A percentile compares a stretch with the other conserved stretches of the same genome.
phyloP scores from a whole-genome alignment of 2,888 invertebrate species.

The Liposcelis brunnea region DNA sequence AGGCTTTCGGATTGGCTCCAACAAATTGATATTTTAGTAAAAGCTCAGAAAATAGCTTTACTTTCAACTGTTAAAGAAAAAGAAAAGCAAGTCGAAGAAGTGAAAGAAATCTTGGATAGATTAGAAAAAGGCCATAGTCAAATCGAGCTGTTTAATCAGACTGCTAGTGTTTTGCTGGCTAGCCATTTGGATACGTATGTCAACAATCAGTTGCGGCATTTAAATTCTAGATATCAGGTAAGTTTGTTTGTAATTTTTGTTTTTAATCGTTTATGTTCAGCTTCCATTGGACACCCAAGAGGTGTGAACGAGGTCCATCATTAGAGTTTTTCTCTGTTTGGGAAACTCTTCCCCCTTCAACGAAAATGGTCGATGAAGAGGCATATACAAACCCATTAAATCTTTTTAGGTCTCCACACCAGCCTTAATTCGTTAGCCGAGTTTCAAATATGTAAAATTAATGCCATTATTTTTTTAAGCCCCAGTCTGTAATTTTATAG shows the following conservation, averaged over 20 bases:
- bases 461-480: too few relatives aligned
- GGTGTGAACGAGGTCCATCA: too few relatives aligned
- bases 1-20: slow-evolving; percentile 82
- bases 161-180: slow-evolving; percentile 54
- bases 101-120: slow-evolving; percentile 51
- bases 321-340: too few relatives aligned
- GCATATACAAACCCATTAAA: too few relatives aligned
- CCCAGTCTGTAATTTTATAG: too few relatives aligned
- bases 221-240: slow-evolving; percentile 71
- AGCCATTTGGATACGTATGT: slow-evolving; percentile 78
- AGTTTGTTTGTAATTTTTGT: slow-evolving; percentile 1
- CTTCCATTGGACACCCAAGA: too few relatives aligned
- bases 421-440: too few relatives aligned
- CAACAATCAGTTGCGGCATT: slow-evolving; percentile 66
- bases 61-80: slow-evolving; percentile 67
- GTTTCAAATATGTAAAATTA: too few relatives aligned
- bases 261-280: too few relatives aligned
- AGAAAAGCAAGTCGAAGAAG: slow-evolving; percentile 48
- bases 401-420: too few relatives aligned
- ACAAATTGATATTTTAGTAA: slow-evolving; percentile 77
- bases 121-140: slow-evolving; percentile 62
- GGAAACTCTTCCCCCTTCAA: too few relatives aligned
- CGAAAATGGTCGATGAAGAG: too few relatives aligned
- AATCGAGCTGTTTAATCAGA: slow-evolving; percentile 66
- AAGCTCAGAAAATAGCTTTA: slow-evolving; percentile 72